phyloP scores from a whole-genome alignment of 2,888 invertebrate species.

The Troides oblongomaculatus region DNA sequence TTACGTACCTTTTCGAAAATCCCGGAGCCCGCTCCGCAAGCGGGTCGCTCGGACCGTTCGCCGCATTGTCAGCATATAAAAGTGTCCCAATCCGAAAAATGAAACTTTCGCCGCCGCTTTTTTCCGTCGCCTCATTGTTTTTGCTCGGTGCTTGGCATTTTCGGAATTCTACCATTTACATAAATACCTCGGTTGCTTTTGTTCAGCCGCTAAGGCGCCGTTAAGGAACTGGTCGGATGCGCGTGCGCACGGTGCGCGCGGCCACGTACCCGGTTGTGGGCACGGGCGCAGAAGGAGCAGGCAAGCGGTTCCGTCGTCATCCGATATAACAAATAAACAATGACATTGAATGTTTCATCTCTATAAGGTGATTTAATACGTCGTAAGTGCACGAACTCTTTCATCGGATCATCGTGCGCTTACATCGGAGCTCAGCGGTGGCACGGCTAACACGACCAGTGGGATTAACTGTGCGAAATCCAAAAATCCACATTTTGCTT shows the following conservation, averaged over 20 bases:
- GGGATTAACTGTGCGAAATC: conserved; percentile 42
- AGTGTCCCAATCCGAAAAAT: conserved; percentile 62
- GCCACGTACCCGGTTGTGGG: background rate
- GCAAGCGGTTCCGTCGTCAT: background rate
- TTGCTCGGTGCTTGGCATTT: conserved; percentile 64
- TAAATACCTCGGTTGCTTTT: conserved; percentile 67
- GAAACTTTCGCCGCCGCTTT: conserved; percentile 65
- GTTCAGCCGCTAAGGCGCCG: conserved; percentile 75
- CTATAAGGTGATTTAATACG: too few species aligned
- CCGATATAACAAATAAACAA: too few species aligned
- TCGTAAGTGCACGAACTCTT: too few species aligned
- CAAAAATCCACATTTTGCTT: conserved; percentile 54
- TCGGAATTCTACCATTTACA: conserved; percentile 76
- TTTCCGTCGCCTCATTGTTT: conserved; percentile 65
- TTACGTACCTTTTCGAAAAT: conserved; percentile 7
- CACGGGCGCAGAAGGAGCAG: background rate
- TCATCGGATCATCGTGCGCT: too few species aligned
- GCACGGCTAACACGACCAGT: too few species aligned
- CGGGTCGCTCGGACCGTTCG: conserved; percentile 34
- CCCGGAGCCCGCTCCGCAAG: conserved; percentile 28
- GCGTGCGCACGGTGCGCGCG: conserved; percentile 7
- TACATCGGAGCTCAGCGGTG: too few species aligned
- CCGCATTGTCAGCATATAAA: conserved; percentile 42
- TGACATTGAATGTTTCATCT: too few species aligned
- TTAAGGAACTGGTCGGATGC: conserved; percentile 40